A percentile compares a stretch with the other conserved stretches of the same genome.
These are phyloP conservation scores for Aurelia aurita DNA, from an alignment of 30 jellyfish, hydroid and myxozoan species.

Conservation along the genomic window DNA sequence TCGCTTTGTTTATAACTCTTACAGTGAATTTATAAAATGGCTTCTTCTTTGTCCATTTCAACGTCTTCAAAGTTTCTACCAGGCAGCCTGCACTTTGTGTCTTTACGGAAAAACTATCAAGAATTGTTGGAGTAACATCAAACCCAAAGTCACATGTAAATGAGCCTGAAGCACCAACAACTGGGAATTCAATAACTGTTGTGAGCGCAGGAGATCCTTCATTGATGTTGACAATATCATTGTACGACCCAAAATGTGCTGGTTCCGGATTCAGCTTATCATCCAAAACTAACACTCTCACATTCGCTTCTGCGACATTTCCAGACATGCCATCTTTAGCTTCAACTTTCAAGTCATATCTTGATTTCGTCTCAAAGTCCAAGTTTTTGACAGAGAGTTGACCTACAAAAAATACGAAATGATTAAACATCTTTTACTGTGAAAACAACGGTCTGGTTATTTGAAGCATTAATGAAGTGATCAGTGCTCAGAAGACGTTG, in stretches of 20 bases:
- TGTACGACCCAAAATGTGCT: constrained; percentile 76
- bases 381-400: constrained; percentile 88
- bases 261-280: constrained; percentile 73
- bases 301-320: constrained; percentile 71
- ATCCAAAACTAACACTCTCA: constrained; percentile 77
- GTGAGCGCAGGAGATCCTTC: constrained; percentile 69
- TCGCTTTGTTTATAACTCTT: constrained; percentile 70
- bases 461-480: too few species aligned
- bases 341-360: constrained; percentile 70
- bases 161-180: constrained; percentile 61
- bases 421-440: neutral
- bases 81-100: constrained; percentile 83
- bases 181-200: constrained; percentile 56
- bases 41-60: constrained; percentile 80
- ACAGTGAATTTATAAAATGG: constrained; percentile 77
- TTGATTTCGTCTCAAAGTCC: constrained; percentile 68
- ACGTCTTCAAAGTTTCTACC: constrained; percentile 48
- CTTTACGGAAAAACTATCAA: constrained; percentile 56
- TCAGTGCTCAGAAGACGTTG: too few species aligned
- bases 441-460: too few species aligned
- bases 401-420: constrained; percentile 37
- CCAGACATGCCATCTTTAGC: constrained; percentile 80
- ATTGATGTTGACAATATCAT: constrained; percentile 40
- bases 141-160: constrained; percentile 86
- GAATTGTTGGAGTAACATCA: constrained; percentile 78